phyloP scores from a whole-genome alignment of 2,888 invertebrate species.

The Uloborus plumipes region DNA sequence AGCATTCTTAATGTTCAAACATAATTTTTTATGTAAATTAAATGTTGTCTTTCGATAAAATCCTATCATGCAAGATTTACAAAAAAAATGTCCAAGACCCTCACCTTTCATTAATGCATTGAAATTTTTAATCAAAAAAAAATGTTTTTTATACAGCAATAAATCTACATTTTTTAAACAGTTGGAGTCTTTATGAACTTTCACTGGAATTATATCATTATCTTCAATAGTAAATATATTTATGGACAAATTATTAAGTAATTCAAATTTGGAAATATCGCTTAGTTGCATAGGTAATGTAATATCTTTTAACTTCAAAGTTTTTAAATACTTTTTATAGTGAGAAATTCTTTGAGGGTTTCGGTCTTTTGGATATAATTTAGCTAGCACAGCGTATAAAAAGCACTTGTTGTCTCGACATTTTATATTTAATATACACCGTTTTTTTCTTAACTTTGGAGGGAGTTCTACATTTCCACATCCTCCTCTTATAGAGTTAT shows the following conservation, averaged over 20 bases:
- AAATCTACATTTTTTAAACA: background rate
- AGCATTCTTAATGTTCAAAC: background rate
- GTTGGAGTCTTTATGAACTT: background rate
- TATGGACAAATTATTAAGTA: conserved; percentile 4
- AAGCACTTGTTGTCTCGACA: conserved; percentile 6
- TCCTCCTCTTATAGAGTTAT: background rate
- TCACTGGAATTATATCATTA: background rate
- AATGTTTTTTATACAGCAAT: background rate
- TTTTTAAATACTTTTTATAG: conserved; percentile 18
- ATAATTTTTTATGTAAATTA: background rate
- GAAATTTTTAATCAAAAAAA: background rate
- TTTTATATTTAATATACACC: background rate
- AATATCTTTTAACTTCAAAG: background rate
- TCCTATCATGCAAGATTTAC: conserved; percentile 3
- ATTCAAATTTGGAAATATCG: conserved; percentile 6
- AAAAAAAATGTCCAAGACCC: background rate
- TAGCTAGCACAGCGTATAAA: background rate
- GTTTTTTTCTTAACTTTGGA: background rate
- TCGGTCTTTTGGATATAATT: background rate
- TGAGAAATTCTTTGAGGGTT: background rate
- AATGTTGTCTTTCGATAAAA: background rate
- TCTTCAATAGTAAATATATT: conserved; percentile 11
- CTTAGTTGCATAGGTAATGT: background rate
- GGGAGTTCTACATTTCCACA: background rate
- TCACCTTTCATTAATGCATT: background rate